These are phyloP conservation scores for Porites australiensis DNA, from an alignment of 64 coral and sea anemone genomes.

Conservation along the genomic window DNA sequence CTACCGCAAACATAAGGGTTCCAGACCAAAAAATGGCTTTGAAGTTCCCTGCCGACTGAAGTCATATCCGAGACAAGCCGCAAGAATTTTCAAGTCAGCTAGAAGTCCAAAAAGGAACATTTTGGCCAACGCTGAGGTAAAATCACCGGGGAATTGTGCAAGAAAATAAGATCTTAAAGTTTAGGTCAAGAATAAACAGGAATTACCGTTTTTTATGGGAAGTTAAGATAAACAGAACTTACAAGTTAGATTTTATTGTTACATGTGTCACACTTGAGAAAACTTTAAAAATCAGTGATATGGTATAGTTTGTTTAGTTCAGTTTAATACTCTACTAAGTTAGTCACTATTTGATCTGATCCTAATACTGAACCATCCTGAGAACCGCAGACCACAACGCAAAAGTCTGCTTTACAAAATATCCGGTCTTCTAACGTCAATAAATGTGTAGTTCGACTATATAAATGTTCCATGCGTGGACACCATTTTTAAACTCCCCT, in stretches of 20 bases:
- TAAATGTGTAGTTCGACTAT: too few relatives aligned
- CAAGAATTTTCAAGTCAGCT: not conserved
- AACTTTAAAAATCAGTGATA: too few relatives aligned
- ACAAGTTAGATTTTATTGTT: not conserved
- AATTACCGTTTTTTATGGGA: not conserved
- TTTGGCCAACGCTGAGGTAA: conserved; percentile 12
- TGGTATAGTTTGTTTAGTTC: too few relatives aligned
- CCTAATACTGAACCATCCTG: too few relatives aligned
- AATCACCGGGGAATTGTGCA: not conserved
- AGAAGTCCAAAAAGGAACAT: conserved; percentile 4
- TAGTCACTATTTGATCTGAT: too few relatives aligned
- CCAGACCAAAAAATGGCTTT: not conserved
- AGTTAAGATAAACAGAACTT: not conserved
- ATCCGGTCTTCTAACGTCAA: too few relatives aligned
- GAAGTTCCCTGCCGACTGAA: not conserved
- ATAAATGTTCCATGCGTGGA: not conserved
- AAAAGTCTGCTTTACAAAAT: too few relatives aligned
- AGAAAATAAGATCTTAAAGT: not conserved
- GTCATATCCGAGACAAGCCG: not conserved
- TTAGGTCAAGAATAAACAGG: not conserved
- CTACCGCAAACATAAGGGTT: not conserved
- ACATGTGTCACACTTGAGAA: too few relatives aligned
- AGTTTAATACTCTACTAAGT: too few relatives aligned
- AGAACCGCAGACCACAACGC: too few relatives aligned
- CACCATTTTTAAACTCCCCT: not conserved